Evolutionary conservation across 2,113 vertebrate species (phyloP), one percentile per base, ranked within the genome.

Genomic region (Hipposideros armiger): DNA sequence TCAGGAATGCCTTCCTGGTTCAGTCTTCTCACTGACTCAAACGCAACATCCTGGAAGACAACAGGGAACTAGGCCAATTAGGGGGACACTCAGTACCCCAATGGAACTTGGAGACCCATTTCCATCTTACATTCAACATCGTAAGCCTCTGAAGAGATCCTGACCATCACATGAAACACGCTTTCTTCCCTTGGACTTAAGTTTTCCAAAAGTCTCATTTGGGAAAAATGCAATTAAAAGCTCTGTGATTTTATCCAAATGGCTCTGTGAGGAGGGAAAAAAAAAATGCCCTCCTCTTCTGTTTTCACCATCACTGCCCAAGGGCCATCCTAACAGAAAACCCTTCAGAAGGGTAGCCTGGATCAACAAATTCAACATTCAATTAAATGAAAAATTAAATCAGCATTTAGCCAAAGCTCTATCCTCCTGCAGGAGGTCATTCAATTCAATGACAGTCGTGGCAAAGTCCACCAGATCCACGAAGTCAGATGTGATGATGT

Each of bases 401-500:
- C 98, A 98, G 85, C 98, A 98, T 89, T 98, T 98, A 95, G 96
- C 50, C 26, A 97, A 40, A 96, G 96, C 86, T 93, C 91, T 92
- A 2, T 98, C 97, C 11, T 97, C 98, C 97, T 98, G 98, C 77
- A 99, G 94, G 81, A 99, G 98, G 94, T 99, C 98, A 3, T 99
- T 99, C 93, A 99, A 94, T 83, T 98, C 99, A 98, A 99, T 99
- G 92, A 99, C 99, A 24, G 99, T 99, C 58, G 99, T 99, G 97
- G 99, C 99, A 97, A 99, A 99, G 98, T 99, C 99, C 64, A 99
- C 99, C 97, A 99, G 99, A 78, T 99, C 99, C 98, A 99, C 99
- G 77, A 99, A 99, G 98, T 99, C 99, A 8, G 99, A 99, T 0
- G 99, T 99, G 98, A 99, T 99, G 98, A 99, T 99, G 98, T 99